A percentile compares a stretch with the other conserved stretches of the same genome.
phyloP scores from a whole-genome alignment of 2,113 vertebrate genomes.

The Phrynosoma platyrhinos region DNA sequence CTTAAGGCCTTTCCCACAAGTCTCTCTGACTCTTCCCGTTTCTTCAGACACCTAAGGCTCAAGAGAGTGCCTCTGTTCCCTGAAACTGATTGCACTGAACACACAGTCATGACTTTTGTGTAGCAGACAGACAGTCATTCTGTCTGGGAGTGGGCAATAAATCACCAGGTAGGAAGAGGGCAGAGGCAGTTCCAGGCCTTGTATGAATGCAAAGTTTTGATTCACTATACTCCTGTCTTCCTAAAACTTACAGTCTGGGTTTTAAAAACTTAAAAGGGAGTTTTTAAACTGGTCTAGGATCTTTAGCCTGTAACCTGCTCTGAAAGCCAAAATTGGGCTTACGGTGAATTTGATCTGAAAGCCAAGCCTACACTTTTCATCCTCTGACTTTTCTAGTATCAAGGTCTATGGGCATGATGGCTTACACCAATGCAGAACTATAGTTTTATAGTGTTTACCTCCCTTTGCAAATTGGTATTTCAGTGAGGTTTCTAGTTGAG shows the following conservation, averaged over 20 bases:
- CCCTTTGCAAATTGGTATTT: not conserved
- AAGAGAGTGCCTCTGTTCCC: too few species aligned
- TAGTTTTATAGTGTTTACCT: not conserved
- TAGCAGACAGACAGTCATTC: too few species aligned
- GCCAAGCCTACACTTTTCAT: not conserved
- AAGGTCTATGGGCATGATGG: too few species aligned
- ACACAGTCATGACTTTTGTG: too few species aligned
- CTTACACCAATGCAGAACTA: too few species aligned
- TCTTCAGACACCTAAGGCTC: too few species aligned
- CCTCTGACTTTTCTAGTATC: not conserved
- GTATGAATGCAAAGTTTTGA: not conserved
- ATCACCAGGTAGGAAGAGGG: not conserved
- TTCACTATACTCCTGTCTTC: not conserved
- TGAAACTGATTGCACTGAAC: too few species aligned
- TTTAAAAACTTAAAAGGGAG: not conserved
- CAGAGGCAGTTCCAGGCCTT: not conserved
- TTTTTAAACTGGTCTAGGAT: not conserved
- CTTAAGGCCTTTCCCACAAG: too few species aligned
- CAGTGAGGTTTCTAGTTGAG: not conserved
- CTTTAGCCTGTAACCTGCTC: not conserved
- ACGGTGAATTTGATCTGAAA: not conserved
- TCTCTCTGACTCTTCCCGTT: too few species aligned
- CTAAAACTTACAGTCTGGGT: not conserved
- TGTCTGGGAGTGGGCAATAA: not conserved
- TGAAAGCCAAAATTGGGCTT: not conserved